Evolutionary conservation across 2,113 vertebrate genomes (phyloP).

Genomic region (Ophthalmolycus amberensis): DNA sequence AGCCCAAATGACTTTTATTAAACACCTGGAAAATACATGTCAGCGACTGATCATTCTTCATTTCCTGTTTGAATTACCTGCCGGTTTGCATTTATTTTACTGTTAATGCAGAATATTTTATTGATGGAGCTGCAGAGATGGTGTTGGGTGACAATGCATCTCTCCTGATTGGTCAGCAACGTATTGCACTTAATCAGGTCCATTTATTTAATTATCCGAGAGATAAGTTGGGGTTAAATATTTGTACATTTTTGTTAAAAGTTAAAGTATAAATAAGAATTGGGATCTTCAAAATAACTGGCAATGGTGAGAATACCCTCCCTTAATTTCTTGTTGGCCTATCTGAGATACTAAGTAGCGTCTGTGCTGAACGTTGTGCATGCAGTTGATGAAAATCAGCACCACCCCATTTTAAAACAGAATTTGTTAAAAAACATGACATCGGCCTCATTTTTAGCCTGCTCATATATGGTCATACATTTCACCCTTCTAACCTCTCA

Average conservation of each 20-base stretch:
- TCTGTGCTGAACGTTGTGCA: not conserved
- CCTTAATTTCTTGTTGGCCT: not conserved
- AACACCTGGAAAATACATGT: slow-evolving; percentile 77
- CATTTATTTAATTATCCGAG: slow-evolving; percentile 11
- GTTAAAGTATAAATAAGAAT: not conserved
- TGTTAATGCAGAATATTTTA: not conserved
- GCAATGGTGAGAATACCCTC: not conserved
- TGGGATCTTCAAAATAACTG: not conserved
- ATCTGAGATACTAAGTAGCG: not conserved
- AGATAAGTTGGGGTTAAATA: not conserved
- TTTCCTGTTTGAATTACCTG: not conserved
- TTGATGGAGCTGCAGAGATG: not conserved
- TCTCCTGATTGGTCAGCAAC: not conserved
- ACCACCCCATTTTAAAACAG: not conserved
- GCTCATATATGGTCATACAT: too few relatives aligned
- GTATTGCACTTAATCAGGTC: not conserved
- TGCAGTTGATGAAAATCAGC: not conserved
- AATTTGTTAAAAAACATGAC: too few relatives aligned
- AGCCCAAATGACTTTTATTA: slow-evolving; percentile 86
- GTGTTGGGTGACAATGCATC: not conserved
- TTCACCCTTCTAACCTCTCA: too few relatives aligned
- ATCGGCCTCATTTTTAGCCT: not conserved
- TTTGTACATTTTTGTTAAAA: not conserved
- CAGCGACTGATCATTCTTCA: slow-evolving; percentile 25
- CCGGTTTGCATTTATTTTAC: not conserved